phyloP scores from a whole-genome alignment of 2,797 vertebrate genomes.

The Pogonophryne albipinna region DNA sequence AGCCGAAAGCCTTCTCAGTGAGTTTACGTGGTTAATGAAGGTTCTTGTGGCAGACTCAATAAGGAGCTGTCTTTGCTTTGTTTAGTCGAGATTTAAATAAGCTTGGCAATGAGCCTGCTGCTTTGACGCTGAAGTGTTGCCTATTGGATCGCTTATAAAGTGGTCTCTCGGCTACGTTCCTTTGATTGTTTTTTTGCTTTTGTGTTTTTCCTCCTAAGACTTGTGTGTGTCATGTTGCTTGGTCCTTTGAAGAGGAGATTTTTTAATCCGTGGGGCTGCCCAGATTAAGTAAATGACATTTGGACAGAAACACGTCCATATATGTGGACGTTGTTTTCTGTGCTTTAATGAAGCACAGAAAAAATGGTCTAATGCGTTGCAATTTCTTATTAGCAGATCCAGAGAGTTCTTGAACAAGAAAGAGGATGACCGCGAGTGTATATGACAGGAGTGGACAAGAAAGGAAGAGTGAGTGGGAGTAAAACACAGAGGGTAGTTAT shows the following conservation, averaged over 20 bases:
- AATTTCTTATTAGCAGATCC: constrained; percentile 31
- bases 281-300: constrained; percentile 56
- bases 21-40: constrained; percentile 67
- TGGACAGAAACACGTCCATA: constrained; percentile 16
- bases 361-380: too few species aligned
- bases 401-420: constrained; percentile 30
- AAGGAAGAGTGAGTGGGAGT: constrained; percentile 53
- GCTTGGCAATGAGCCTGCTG: constrained; percentile 66
- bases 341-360: background rate
- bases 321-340: too few species aligned
- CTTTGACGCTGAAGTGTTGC: constrained; percentile 62
- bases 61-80: constrained; percentile 68
- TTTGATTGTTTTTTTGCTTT: constrained; percentile 43
- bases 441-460: constrained; percentile 67
- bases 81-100: constrained; percentile 74
- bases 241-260: constrained; percentile 28
- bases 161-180: constrained; percentile 26
- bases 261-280: constrained; percentile 31
- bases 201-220: constrained; percentile 35
- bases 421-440: constrained; percentile 41
- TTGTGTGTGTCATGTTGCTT: constrained; percentile 33
- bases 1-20: constrained; percentile 53
- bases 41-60: constrained; percentile 67
- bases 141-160: constrained; percentile 54
- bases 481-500: constrained; percentile 68